These are phyloP conservation scores for Neopelma chrysocephalum DNA, from an alignment of 2,797 vertebrate genomes.

Conservation along the genomic window DNA sequence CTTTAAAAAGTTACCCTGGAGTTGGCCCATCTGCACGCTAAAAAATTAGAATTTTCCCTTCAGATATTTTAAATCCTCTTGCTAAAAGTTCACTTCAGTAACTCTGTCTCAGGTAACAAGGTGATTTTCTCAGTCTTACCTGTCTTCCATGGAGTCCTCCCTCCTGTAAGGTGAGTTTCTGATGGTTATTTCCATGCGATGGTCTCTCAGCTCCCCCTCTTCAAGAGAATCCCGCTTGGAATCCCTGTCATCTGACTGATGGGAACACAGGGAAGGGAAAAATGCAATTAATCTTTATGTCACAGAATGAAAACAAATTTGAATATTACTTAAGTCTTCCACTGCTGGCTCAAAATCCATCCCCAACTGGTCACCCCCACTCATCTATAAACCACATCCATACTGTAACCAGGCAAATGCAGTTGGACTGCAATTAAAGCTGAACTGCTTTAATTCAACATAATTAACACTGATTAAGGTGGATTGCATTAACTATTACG, in stretches of 20 bases:
- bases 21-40: background rate
- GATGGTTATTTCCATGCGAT: slow-evolving; percentile 98
- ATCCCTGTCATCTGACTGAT: slow-evolving; percentile 96
- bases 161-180: slow-evolving; percentile 93
- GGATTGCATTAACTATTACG: rapidly evolving
- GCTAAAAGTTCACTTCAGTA: background rate
- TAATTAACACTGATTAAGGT: background rate
- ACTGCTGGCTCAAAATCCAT: background rate
- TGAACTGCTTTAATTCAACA: background rate
- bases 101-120: too few species aligned
- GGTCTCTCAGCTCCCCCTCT: slow-evolving; percentile 97
- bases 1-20: background rate
- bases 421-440: background rate
- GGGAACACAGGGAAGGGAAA: background rate
- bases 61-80: background rate
- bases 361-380: rapidly evolving
- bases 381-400: background rate
- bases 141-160: slow-evolving; percentile 94
- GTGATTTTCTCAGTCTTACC: slow-evolving; percentile 67
- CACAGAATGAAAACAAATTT: rapidly evolving
- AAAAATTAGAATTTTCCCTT: background rate
- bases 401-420: background rate
- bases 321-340: background rate
- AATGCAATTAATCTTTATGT: background rate
- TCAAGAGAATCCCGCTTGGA: slow-evolving; percentile 96